Evolutionary conservation across 2,888 invertebrate species (phyloP), one percentile per base, ranked within the genome.

Genomic region (Portevinia maculata): DNA sequence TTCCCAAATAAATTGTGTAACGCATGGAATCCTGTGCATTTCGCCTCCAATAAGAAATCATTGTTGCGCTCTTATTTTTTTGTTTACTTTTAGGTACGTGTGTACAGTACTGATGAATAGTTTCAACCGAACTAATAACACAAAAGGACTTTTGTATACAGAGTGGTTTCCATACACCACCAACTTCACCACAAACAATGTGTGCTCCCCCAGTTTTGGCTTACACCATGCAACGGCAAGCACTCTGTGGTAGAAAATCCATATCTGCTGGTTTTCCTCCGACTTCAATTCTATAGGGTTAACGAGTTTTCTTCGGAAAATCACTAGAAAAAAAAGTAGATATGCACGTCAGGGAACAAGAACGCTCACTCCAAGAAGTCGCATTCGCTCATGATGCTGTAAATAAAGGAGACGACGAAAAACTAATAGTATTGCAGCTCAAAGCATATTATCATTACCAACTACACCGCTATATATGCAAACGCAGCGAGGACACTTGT

Each of bases 401-500:
- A 67, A 67, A 65, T 50, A 52, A 67, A 59, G n/a, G 37, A 13
- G 17, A 60, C 46, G 5, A 19, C 39, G 70, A 57, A 57, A 70
- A 78, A 79, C 71, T 70, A 65, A 71, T 71, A 79, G 71, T 53
- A 71, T 71, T 79, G 64, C 71, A 53, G 67, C n/a, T 28, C 17
- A 39, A 30, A 59, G 37, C 39, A 59, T 44, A 71, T 79, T 71
- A 71, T 79, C 65, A 64, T 65, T 79, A 52, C 52, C 64, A 65
- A 59, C 57, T 46, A 52, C 52, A 71, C 48, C 13, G 28, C 39
- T n/a, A 37, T 44, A 52, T 67, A 70, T 62, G 64, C 62, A 64
- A 57, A 41, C 53, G 46, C 37, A 71, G 37, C 50, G 50, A 70
- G 59, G 37, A 50, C 50, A 59, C 39, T 24, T 67, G 65, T 44